A percentile compares a stretch with the other conserved stretches of the same genome.
phyloP scores from a whole-genome alignment of 53 echinoderm and acorn worm species.

The Temnopleurus reevesii region DNA sequence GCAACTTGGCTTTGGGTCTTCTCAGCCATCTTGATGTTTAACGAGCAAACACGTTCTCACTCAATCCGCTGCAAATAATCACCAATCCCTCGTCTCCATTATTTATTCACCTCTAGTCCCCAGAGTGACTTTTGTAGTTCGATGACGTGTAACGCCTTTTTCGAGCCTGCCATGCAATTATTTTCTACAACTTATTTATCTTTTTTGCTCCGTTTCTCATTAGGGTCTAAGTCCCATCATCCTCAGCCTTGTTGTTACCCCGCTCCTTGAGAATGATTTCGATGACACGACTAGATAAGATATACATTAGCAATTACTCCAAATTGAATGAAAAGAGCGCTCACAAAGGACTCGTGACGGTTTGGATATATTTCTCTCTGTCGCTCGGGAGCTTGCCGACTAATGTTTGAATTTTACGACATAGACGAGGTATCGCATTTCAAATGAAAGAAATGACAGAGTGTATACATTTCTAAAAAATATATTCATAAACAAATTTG shows the following conservation, averaged over 20 bases:
- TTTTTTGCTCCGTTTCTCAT: not conserved
- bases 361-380: conserved; percentile 27
- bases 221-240: conserved; percentile 10
- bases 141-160: conserved; percentile 41
- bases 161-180: conserved; percentile 11
- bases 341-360: not conserved
- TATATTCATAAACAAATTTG: conserved; percentile 1
- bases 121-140: conserved; percentile 30
- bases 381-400: not conserved
- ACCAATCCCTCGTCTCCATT: conserved; percentile 5
- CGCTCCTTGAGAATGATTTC: conserved; percentile 31
- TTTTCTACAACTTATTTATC: conserved; percentile 14
- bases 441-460: not conserved
- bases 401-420: not conserved
- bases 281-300: conserved; percentile 26
- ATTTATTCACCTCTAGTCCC: conserved; percentile 44
- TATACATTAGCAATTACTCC: conserved; percentile 40
- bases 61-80: conserved; percentile 42
- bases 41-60: conserved; percentile 32
- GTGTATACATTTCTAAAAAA: not conserved
- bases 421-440: not conserved
- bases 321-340: conserved; percentile 44
- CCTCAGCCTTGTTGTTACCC: conserved; percentile 13
- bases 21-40: conserved; percentile 6
- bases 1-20: not conserved